Conservation (phyloP, 2,113 vertebrate genomes). For the human region DNA sequence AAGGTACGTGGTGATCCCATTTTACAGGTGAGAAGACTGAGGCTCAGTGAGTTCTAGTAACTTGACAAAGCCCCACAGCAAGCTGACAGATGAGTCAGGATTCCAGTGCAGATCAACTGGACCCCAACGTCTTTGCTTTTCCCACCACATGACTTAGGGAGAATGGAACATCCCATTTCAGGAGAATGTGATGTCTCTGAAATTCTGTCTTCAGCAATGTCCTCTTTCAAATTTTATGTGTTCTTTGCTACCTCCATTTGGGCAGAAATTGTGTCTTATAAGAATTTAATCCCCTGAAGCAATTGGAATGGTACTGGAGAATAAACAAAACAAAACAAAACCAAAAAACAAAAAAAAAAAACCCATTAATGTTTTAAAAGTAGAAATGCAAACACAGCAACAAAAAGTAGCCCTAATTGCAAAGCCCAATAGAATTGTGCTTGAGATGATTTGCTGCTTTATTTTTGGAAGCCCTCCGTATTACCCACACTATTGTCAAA, state of each 20-base stretch:
- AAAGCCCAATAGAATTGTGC: neutral
- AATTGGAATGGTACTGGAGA: neutral
- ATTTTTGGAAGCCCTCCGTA: neutral
- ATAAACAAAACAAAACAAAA: neutral
- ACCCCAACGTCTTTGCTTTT: neutral
- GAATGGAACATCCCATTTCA: neutral
- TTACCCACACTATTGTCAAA: neutral
- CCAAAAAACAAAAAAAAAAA: too few relatives aligned
- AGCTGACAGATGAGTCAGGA: neutral
- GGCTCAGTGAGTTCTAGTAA: neutral
- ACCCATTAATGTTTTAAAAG: neutral
- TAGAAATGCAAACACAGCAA: neutral
- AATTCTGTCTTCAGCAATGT: neutral
- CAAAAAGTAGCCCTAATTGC: neutral
- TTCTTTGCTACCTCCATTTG: neutral
- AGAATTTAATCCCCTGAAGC: neutral
- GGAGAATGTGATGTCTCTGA: neutral
- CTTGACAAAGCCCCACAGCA: neutral
- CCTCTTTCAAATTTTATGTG: neutral
- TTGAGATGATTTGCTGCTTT: neutral
- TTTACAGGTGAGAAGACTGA: neutral
- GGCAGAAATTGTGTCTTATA: neutral
- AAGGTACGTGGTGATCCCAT: neutral
- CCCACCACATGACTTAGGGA: neutral
- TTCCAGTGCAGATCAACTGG: neutral